phyloP scores from a whole-genome alignment of 2,888 invertebrate species.

The Oligia strigilis region DNA sequence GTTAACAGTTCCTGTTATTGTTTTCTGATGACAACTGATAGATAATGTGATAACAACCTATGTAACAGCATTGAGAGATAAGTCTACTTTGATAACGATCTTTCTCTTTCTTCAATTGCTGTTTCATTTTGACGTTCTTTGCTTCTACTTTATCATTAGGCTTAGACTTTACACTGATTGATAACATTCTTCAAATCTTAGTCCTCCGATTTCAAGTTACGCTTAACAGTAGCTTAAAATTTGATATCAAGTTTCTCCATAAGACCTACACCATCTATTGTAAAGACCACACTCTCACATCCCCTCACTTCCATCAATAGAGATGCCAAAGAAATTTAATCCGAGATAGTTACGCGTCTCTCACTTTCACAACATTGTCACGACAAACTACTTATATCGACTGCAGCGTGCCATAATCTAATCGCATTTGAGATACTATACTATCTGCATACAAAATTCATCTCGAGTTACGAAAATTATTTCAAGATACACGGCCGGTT shows the following conservation, averaged over 20 bases:
- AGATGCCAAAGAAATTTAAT: slow-evolving; percentile 57
- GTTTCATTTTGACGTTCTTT: not conserved
- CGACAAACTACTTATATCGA: slow-evolving; percentile 59
- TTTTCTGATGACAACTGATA: slow-evolving; percentile 19
- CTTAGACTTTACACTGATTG: not conserved
- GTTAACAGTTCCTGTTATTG: not conserved
- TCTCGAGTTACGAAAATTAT: slow-evolving; percentile 58
- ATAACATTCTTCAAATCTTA: not conserved
- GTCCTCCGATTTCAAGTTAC: not conserved
- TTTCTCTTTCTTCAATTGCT: slow-evolving; percentile 2
- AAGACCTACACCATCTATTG: slow-evolving; percentile 4
- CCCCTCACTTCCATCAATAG: slow-evolving; percentile 49
- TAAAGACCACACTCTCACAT: slow-evolving; percentile 32
- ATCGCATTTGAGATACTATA: slow-evolving; percentile 50
- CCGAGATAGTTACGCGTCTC: slow-evolving; percentile 36
- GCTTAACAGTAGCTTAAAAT: not conserved
- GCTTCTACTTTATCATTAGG: not conserved
- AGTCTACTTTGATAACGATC: not conserved
- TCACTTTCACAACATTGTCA: slow-evolving; percentile 66
- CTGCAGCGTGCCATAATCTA: slow-evolving; percentile 54
- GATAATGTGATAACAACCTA: slow-evolving; percentile 4
- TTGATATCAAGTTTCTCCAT: slow-evolving; percentile 18
- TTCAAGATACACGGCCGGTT: slow-evolving; percentile 34
- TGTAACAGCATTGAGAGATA: slow-evolving; percentile 7
- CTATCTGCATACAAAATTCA: slow-evolving; percentile 48